Base-by-base conservation (phyloP, 2,888 invertebrate species). In the Tanypteryx hageni region DNA sequence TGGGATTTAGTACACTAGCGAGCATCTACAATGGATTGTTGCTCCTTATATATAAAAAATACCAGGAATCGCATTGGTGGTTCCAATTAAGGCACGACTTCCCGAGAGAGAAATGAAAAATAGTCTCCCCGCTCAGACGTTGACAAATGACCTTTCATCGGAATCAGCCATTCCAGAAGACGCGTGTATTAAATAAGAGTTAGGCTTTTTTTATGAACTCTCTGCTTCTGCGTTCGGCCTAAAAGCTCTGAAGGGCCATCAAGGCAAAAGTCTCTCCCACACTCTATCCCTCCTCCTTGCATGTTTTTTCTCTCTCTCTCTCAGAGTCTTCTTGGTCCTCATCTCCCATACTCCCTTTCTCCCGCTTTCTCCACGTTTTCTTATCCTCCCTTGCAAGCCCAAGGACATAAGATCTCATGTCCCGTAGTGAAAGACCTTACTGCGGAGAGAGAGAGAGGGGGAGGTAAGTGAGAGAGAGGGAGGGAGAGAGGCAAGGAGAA, bases 71-170 rank as follows among this genome's bases (percentile, higher is more conserved):
- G 89, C 61, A 64, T 31, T 9, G 31, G 61, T 18, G 86, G 31
- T 44, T 68, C 89, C 89, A 89, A 89, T 89, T 89, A 89, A 89
- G 89, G 61, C n/a, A 44, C 89, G 64, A 64, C 44, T 89, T 44
- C 64, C 89, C 64, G 59, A 44, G 22, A 57, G 27, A 31, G 9
- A 64, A 89, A 89, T 68, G 89, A 89, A 89, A 89, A 64, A 89
- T 64, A 89, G 89, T 89, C 89, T n/a, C 89, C 44, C 89, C 44
- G 83, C n/a, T n/a, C 61, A 68, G 64, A 27, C 44, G 64, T 64
- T 68, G 89, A 89, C 89, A 89, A 89, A 89, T 89, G 89, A 89
- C 89, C 89, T 89, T 89, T 89, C 89, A 68, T 68, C 89, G 64
- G 64, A 89, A 64, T 64, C 89, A 64, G 56, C 83, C 83, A 83